These are phyloP conservation scores for Papilio helenus DNA, from an alignment of 1,140 invertebrate species.

Conservation along the genomic window DNA sequence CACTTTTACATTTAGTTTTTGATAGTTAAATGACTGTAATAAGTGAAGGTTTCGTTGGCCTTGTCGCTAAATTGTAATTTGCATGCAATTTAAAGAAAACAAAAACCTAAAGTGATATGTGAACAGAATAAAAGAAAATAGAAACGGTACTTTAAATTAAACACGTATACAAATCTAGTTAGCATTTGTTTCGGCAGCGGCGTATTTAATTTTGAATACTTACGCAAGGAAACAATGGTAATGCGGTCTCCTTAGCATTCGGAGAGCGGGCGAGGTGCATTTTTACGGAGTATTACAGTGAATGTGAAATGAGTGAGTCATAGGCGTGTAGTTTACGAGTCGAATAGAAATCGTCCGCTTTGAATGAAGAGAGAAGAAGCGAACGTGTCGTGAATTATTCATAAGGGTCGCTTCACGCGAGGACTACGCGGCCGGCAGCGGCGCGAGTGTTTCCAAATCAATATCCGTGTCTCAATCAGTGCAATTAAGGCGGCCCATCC, in stretches of 20 bases:
- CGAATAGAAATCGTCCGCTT: slow-evolving; percentile 82
- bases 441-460: slow-evolving; percentile 76
- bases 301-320: slow-evolving; percentile 80
- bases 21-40: too few relatives aligned
- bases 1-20: neutral
- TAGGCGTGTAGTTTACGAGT: slow-evolving; percentile 76
- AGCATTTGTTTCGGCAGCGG: slow-evolving; percentile 42
- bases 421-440: slow-evolving; percentile 50
- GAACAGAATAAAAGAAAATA: slow-evolving; percentile 17
- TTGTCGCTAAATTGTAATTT: neutral
- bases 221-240: slow-evolving; percentile 59
- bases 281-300: slow-evolving; percentile 78
- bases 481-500: slow-evolving; percentile 72
- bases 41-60: neutral
- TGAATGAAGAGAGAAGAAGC: slow-evolving; percentile 79
- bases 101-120: neutral
- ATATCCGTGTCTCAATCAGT: slow-evolving; percentile 81
- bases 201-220: slow-evolving; percentile 48
- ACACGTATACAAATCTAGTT: slow-evolving; percentile 44
- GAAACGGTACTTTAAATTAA: slow-evolving; percentile 3
- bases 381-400: slow-evolving; percentile 78
- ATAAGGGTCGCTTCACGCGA: slow-evolving; percentile 75
- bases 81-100: slow-evolving; percentile 14
- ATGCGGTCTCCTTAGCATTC: slow-evolving; percentile 72
- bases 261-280: slow-evolving; percentile 65